A percentile compares a stretch with the other conserved stretches of the same genome.
Evolutionary conservation across 2,113 vertebrate species (phyloP).

Genomic region (Tragelaphus imberbis): DNA sequence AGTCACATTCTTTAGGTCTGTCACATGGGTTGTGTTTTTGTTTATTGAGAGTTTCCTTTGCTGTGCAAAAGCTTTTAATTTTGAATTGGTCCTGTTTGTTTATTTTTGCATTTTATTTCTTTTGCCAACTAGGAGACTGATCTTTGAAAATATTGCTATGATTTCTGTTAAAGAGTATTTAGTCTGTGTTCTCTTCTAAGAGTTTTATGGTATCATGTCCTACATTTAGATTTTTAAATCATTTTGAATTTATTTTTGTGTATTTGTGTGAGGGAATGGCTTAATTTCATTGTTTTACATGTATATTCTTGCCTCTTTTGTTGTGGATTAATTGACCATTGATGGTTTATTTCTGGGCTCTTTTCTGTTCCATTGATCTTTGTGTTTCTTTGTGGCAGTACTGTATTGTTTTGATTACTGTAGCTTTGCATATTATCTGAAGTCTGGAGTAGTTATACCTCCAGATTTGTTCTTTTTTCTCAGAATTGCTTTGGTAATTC

Average conservation of each 20-base stretch:
- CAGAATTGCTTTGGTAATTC: neutral
- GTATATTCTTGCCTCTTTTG: neutral
- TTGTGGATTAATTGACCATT: neutral
- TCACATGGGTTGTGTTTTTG: neutral
- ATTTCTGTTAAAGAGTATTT: neutral
- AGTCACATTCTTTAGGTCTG: neutral
- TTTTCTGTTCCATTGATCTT: neutral
- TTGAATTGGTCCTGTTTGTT: neutral
- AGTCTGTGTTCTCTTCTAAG: neutral
- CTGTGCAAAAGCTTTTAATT: neutral
- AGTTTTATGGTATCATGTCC: neutral
- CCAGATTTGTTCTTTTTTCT: neutral
- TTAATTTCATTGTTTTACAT: neutral
- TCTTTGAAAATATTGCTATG: neutral
- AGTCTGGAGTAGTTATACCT: neutral
- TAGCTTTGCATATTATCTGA: neutral
- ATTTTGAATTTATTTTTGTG: neutral
- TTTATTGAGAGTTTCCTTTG: neutral
- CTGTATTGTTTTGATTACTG: neutral
- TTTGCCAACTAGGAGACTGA: neutral
- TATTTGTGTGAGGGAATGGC: neutral
- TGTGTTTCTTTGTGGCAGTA: neutral
- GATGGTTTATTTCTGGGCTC: neutral
- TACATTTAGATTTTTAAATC: neutral
- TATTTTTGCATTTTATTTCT: neutral